A percentile compares a stretch with the other conserved stretches of the same genome.
These are phyloP conservation scores for Lacerta viridis DNA, from an alignment of 2,797 vertebrate species.

Conservation along the genomic window DNA sequence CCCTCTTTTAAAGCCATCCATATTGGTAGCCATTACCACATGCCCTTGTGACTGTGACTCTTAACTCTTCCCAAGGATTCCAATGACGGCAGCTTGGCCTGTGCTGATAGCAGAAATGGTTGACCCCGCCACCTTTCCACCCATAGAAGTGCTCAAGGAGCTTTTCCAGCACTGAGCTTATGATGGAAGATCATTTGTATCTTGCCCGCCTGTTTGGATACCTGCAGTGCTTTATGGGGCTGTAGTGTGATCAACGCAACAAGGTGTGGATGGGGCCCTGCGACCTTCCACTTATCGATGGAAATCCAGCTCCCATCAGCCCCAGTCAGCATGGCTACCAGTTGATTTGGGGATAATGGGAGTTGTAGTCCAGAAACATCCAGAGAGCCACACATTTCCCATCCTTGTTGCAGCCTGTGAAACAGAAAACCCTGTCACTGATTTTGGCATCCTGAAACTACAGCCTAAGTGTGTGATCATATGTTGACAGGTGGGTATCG, in stretches of 20 bases:
- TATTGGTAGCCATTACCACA: too few species aligned
- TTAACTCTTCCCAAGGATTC: not conserved
- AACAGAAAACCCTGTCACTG: not conserved
- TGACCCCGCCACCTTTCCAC: not conserved
- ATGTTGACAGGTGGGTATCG: not conserved
- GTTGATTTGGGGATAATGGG: too few species aligned
- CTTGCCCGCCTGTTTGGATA: not conserved
- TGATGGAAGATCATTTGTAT: not conserved
- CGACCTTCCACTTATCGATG: too few species aligned
- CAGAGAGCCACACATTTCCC: too few species aligned
- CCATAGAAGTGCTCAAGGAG: not conserved
- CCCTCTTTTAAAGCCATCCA: too few species aligned
- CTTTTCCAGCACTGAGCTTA: not conserved
- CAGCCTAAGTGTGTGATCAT: not conserved
- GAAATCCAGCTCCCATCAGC: too few species aligned
- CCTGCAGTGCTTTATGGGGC: too few species aligned
- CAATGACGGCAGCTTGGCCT: not conserved
- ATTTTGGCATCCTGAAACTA: not conserved
- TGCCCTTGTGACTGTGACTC: too few species aligned
- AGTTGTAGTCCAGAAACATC: too few species aligned
- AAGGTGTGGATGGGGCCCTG: too few species aligned
- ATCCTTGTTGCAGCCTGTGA: too few species aligned
- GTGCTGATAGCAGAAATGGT: not conserved
- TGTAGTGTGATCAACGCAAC: not conserved
- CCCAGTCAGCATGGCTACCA: too few species aligned